These are phyloP conservation scores for Henicopernis longicauda DNA, from an alignment of 2,113 vertebrate species.

Conservation along the genomic window DNA sequence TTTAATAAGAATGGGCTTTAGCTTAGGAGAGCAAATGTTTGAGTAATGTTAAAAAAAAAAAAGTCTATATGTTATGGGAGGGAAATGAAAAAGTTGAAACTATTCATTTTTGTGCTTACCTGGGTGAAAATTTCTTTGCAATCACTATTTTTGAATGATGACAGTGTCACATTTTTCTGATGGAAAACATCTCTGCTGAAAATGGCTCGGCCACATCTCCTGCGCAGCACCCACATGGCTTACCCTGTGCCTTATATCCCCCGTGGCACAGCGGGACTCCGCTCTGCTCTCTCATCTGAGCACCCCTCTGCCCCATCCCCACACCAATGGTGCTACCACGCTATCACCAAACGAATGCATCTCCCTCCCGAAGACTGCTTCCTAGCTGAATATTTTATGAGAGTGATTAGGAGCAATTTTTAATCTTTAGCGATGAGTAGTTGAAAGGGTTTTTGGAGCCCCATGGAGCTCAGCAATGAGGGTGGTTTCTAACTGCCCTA, in stretches of 20 bases:
- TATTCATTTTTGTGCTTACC: neutral
- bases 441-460: neutral
- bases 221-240: neutral
- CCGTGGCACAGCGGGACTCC: neutral
- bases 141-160: neutral
- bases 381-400: neutral
- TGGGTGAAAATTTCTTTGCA: neutral
- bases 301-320: neutral
- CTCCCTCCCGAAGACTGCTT: neutral
- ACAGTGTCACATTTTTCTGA: fast-evolving
- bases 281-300: neutral
- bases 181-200: neutral
- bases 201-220: neutral
- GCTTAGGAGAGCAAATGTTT: neutral
- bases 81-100: neutral
- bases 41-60: neutral
- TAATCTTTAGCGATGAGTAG: neutral
- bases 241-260: neutral
- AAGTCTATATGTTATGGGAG: neutral
- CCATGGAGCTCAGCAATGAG: neutral
- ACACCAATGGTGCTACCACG: neutral
- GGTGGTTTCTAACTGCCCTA: neutral
- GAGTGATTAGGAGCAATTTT: neutral
- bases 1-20: neutral
- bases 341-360: fast-evolving